Conservation (phyloP, 2,888 invertebrate genomes). For the Drosophila demipolita region DNA sequence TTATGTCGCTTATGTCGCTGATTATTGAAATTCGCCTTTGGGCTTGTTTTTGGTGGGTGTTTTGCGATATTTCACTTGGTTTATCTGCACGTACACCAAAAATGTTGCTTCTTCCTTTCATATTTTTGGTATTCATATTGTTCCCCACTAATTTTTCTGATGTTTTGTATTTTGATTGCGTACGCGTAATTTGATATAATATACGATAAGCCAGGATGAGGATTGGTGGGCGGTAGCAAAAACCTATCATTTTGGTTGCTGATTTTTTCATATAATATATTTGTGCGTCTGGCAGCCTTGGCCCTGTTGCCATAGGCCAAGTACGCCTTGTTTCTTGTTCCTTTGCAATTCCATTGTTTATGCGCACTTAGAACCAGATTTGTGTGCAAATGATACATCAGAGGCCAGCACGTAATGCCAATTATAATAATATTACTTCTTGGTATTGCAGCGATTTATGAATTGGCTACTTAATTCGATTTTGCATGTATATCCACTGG, state of each 20-base stretch:
- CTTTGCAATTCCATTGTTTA: constrained; percentile 56
- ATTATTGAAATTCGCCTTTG: constrained; percentile 49
- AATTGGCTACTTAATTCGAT: constrained; percentile 26
- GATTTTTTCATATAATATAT: constrained; percentile 64
- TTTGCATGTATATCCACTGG: neutral
- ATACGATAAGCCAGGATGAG: constrained; percentile 57
- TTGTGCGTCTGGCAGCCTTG: constrained; percentile 39
- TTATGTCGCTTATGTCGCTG: constrained; percentile 25
- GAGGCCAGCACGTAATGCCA: constrained; percentile 69
- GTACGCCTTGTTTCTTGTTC: constrained; percentile 44
- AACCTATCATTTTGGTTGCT: constrained; percentile 40
- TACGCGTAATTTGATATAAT: constrained; percentile 74
- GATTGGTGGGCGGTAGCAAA: constrained; percentile 4
- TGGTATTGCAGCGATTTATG: constrained; percentile 41
- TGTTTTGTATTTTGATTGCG: constrained; percentile 36
- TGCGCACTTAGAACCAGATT: constrained; percentile 64
- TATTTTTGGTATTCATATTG: constrained; percentile 20
- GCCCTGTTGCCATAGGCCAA: constrained; percentile 39
- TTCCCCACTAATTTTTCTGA: neutral
- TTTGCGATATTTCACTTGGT: constrained; percentile 8
- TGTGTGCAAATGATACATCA: constrained; percentile 69
- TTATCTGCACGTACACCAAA: constrained; percentile 54
- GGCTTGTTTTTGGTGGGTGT: constrained; percentile 2
- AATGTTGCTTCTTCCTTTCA: constrained; percentile 33
- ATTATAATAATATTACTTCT: constrained; percentile 72